Conservation (phyloP, 2,888 invertebrate species). For the Lithophane semibrunnea region DNA sequence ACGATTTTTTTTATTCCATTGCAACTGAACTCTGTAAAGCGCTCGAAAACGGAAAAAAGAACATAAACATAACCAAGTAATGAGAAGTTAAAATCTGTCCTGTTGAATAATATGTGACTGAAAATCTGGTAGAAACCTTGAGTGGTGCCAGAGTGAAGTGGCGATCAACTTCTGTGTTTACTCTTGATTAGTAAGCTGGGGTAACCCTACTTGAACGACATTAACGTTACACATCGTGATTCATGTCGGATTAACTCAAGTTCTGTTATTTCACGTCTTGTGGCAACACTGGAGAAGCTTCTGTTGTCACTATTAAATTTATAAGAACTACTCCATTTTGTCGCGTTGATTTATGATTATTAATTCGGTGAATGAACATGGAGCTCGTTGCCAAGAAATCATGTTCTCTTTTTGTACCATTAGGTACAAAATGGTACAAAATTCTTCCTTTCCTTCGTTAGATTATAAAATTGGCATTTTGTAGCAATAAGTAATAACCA, state of each 20-base stretch:
- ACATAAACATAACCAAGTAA: neutral
- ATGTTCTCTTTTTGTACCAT: slow-evolving; percentile 41
- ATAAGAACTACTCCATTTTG: slow-evolving; percentile 49
- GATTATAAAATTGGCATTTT: slow-evolving; percentile 37
- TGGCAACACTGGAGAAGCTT: slow-evolving; percentile 54
- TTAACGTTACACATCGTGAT: slow-evolving; percentile 62
- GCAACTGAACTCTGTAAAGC: neutral
- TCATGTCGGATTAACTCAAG: slow-evolving; percentile 60
- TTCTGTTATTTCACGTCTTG: slow-evolving; percentile 60
- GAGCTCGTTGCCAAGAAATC: slow-evolving; percentile 47
- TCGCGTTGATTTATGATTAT: slow-evolving; percentile 50
- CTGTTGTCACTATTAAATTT: slow-evolving; percentile 37
- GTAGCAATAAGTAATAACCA: slow-evolving; percentile 26
- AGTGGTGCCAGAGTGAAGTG: slow-evolving; percentile 12
- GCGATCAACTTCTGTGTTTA: slow-evolving; percentile 1
- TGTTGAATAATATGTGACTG: slow-evolving; percentile 13
- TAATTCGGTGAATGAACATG: slow-evolving; percentile 44
- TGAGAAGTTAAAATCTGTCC: neutral
- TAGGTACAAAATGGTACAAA: too few relatives aligned
- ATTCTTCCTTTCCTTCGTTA: too few relatives aligned
- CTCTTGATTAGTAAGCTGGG: slow-evolving; percentile 14
- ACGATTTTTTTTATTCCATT: slow-evolving; percentile 11
- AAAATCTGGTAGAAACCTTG: neutral
- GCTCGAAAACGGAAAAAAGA: slow-evolving; percentile 1
- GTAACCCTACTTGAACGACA: slow-evolving; percentile 54